A percentile compares a stretch with the other conserved stretches of the same genome.
These are phyloP conservation scores for Nestor notabilis DNA, from an alignment of 2,113 vertebrate species.

Conservation along the genomic window DNA sequence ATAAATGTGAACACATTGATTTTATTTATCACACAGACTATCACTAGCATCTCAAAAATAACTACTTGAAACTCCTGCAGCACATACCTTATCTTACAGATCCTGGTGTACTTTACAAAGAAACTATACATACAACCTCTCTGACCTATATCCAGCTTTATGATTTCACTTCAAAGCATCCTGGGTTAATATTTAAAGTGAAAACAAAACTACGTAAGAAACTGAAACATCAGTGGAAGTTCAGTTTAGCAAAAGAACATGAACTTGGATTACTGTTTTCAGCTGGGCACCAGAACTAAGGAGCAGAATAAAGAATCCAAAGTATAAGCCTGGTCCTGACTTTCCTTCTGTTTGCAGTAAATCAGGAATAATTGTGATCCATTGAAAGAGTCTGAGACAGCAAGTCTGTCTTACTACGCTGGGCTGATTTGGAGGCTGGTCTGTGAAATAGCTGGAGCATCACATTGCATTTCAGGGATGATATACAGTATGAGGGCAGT, in stretches of 20 bases:
- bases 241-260: not conserved
- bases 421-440: not conserved
- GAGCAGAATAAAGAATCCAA: not conserved
- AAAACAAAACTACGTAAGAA: not conserved
- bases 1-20: not conserved
- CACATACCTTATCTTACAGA: not conserved
- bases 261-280: not conserved
- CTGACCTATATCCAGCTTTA: not conserved
- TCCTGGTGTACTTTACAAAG: not conserved
- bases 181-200: not conserved
- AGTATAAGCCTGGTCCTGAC: not conserved
- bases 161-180: not conserved
- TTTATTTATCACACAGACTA: conserved; percentile 21
- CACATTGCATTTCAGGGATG: not conserved
- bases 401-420: not conserved
- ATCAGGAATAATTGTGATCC: not conserved
- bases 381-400: not conserved
- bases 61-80: not conserved
- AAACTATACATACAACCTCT: not conserved
- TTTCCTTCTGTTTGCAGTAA: not conserved
- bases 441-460: not conserved
- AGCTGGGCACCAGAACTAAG: not conserved
- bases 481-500: accelerated
- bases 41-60: conserved; percentile 10
- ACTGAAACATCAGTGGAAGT: not conserved